These are phyloP conservation scores for Acinonyx jubatus DNA, from an alignment of 2,113 vertebrate species.

Conservation along the genomic window DNA sequence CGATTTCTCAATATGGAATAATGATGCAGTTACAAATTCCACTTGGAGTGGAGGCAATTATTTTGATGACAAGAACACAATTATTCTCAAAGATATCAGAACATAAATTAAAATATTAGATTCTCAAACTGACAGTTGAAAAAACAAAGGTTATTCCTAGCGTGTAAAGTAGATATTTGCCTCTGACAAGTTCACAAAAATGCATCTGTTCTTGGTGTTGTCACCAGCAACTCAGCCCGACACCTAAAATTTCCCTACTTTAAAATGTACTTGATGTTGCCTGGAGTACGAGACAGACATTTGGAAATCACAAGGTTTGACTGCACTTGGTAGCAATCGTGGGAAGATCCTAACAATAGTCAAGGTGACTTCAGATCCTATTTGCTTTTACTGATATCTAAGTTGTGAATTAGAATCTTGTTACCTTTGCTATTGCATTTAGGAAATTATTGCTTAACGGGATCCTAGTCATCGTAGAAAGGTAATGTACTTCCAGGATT, in stretches of 20 bases:
- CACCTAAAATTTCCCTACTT: not conserved
- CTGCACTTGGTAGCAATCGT: not conserved
- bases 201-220: not conserved
- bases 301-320: not conserved
- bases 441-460: conserved; percentile 48
- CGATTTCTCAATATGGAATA: not conserved
- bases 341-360: not conserved
- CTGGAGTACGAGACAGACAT: not conserved
- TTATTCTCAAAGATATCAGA: conserved; percentile 59
- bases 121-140: conserved; percentile 21
- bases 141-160: conserved; percentile 64
- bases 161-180: not conserved
- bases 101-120: conserved; percentile 69
- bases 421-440: conserved; percentile 34
- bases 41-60: conserved; percentile 37
- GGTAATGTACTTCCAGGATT: conserved; percentile 31
- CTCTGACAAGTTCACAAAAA: conserved; percentile 38
- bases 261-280: not conserved
- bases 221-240: not conserved
- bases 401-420: not conserved
- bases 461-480: not conserved
- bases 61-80: conserved; percentile 49
- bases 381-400: conserved; percentile 17
- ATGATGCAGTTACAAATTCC: not conserved
- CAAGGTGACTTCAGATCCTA: conserved; percentile 16